Evolutionary conservation across 1,140 invertebrate genomes (phyloP).

Genomic region (Drosophila yakuba): DNA sequence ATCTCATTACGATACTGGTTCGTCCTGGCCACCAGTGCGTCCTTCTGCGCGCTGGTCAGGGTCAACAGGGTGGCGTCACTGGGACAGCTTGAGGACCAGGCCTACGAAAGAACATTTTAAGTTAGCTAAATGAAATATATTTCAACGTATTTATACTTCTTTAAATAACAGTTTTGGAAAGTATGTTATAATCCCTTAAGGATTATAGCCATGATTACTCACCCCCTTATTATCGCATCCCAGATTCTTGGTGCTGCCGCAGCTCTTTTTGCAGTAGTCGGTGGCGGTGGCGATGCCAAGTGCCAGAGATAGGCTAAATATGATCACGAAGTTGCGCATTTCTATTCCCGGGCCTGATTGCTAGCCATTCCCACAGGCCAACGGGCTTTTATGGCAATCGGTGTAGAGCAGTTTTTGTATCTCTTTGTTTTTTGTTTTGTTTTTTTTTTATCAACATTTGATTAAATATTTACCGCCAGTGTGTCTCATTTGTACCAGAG

Average conservation of each 20-base stretch:
- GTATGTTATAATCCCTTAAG: neutral
- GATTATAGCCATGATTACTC: constrained; percentile 3
- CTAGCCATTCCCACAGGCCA: neutral
- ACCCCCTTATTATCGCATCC: constrained; percentile 71
- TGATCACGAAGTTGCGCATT: constrained; percentile 43
- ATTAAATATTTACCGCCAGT: constrained; percentile 63
- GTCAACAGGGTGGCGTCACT: constrained; percentile 41
- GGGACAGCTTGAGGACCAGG: constrained; percentile 55
- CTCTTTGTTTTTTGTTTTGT: neutral
- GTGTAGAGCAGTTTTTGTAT: neutral
- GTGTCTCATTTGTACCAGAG: constrained; percentile 33
- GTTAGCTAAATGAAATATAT: too few species aligned
- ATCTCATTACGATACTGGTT: constrained; percentile 67
- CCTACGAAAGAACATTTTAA: constrained; percentile 13
- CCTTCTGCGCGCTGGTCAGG: constrained; percentile 34
- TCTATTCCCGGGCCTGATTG: constrained; percentile 34
- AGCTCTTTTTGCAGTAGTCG: constrained; percentile 62
- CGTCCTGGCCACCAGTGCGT: constrained; percentile 41
- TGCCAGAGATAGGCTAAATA: constrained; percentile 23
- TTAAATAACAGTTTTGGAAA: too few species aligned
- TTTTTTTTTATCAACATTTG: constrained; percentile 62
- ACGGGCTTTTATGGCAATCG: constrained; percentile 49
- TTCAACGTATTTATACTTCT: too few species aligned
- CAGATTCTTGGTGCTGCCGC: constrained; percentile 45
- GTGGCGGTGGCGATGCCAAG: constrained; percentile 36